phyloP scores from a whole-genome alignment of 2,797 vertebrate genomes.

The Pygocentrus nattereri region DNA sequence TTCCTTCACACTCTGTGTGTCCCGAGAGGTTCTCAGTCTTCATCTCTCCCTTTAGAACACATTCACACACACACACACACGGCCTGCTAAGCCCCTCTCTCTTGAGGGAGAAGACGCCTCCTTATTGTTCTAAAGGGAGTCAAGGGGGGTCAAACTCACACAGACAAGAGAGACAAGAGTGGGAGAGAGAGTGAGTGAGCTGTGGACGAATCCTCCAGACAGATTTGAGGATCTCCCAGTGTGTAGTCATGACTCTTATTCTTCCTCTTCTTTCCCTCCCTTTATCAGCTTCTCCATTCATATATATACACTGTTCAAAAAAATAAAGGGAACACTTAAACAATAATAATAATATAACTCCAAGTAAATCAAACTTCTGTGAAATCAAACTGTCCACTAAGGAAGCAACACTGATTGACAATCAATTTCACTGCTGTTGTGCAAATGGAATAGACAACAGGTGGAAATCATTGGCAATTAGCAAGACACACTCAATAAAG shows the following conservation, averaged over 20 bases:
- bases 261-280: not conserved
- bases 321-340: too few relatives aligned
- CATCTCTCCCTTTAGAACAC: not conserved
- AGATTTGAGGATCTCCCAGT: constrained; percentile 3
- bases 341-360: too few relatives aligned
- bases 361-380: too few relatives aligned
- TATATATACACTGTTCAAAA: too few relatives aligned
- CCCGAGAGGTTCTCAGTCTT: not conserved
- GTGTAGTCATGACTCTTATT: not conserved
- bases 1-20: not conserved
- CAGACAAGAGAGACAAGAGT: constrained; percentile 21
- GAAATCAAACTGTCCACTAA: too few relatives aligned
- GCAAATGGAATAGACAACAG: too few relatives aligned
- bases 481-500: too few relatives aligned
- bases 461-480: too few relatives aligned
- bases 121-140: constrained; percentile 52
- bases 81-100: constrained; percentile 11
- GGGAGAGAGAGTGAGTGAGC: not conserved
- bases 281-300: not conserved
- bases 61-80: constrained; percentile 9
- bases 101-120: constrained; percentile 36
- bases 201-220: not conserved
- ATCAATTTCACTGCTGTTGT: too few relatives aligned
- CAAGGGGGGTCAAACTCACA: constrained; percentile 51
- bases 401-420: too few relatives aligned